These are phyloP conservation scores for Amphiprion percula DNA, from an alignment of 2,113 vertebrate genomes.

Conservation along the genomic window DNA sequence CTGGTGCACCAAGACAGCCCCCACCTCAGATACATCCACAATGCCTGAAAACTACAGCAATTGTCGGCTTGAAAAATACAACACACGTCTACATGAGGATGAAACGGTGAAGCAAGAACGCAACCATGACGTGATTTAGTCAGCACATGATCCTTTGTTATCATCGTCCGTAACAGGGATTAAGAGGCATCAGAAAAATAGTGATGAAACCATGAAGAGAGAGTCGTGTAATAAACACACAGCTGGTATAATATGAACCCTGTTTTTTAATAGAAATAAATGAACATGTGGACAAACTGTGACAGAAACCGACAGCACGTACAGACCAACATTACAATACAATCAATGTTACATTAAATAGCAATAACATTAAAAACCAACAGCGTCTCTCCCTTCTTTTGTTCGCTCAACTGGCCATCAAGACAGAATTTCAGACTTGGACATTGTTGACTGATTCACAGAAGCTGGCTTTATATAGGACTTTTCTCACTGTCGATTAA, in stretches of 20 bases:
- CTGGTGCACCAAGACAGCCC: conserved; percentile 10
- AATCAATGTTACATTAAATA: conserved; percentile 58
- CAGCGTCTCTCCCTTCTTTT: conserved; percentile 34
- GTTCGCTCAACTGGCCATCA: not conserved
- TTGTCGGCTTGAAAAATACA: not conserved
- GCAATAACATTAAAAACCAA: conserved; percentile 37
- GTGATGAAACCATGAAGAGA: not conserved
- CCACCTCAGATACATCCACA: not conserved
- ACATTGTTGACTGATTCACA: not conserved
- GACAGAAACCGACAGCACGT: conserved; percentile 48
- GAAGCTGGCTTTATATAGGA: not conserved
- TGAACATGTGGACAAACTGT: conserved; percentile 35
- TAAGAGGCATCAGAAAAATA: not conserved
- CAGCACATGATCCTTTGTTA: not conserved
- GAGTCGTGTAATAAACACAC: not conserved
- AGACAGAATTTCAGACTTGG: not conserved
- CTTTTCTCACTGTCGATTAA: too few relatives aligned
- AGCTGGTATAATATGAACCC: not conserved
- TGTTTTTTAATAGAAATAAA: conserved; percentile 66
- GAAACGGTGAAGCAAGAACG: not conserved
- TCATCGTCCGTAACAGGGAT: not conserved
- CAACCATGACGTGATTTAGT: not conserved
- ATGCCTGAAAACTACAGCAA: not conserved
- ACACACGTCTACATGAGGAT: not conserved
- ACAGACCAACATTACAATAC: conserved; percentile 50